These are phyloP conservation scores for Halichondria panicea DNA, from an alignment of 37 sponge, comb jelly and placozoan genomes.

Conservation along the genomic window DNA sequence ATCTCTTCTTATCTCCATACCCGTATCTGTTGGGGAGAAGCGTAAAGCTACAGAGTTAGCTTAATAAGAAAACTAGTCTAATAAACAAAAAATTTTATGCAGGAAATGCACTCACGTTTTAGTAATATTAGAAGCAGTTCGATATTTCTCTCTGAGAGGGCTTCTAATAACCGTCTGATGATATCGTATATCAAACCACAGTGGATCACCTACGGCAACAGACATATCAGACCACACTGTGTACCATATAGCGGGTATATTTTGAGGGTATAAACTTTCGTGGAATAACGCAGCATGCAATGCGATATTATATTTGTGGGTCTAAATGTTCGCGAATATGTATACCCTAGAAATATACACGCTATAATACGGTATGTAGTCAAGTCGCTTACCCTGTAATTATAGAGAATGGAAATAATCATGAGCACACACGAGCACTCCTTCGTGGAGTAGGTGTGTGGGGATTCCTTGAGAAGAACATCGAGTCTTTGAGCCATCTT, in stretches of 20 bases:
- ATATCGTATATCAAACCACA: conserved; percentile 88
- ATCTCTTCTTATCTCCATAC: conserved; percentile 92
- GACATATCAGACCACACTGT: neutral
- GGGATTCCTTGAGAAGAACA: neutral
- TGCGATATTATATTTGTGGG: no score
- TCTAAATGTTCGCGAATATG: no score
- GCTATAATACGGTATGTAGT: neutral
- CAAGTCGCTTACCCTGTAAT: conserved; percentile 40
- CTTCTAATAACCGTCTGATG: conserved; percentile 62
- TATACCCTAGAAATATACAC: no score
- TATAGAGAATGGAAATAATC: conserved; percentile 72
- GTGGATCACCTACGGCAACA: conserved; percentile 56
- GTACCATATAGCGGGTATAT: no score
- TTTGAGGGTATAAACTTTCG: no score
- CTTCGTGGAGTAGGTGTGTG: conserved; percentile 45
- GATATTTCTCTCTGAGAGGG: conserved; percentile 79
- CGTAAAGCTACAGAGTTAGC: neutral
- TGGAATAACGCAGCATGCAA: no score
- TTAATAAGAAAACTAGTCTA: neutral
- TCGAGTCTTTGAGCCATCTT: conserved; percentile 47
- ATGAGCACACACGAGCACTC: conserved; percentile 53
- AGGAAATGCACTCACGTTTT: conserved; percentile 52
- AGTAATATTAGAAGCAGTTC: conserved; percentile 89
- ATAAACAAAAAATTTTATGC: neutral
- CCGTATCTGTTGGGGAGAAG: conserved; percentile 55